Percentiles rank a stretch among this genome's conserved stretches.
Evolutionary conservation across 2,113 vertebrate genomes (phyloP).

Genomic region (Gorsachius goisagi): DNA sequence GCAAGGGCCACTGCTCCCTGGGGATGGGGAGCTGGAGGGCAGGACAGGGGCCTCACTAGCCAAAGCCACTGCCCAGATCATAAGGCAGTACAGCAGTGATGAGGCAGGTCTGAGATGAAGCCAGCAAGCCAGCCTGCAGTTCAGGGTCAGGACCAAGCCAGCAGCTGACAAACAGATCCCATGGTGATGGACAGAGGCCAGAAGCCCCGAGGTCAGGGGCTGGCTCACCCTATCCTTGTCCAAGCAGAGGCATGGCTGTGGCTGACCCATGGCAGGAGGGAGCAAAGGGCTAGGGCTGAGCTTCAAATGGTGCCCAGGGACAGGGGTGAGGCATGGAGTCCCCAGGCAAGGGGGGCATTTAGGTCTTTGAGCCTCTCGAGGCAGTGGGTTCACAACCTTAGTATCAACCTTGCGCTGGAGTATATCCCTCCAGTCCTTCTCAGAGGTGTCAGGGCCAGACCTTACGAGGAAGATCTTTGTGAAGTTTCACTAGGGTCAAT

Average conservation of each 20-base stretch:
- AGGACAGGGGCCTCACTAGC: not conserved
- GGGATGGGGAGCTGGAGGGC: rapidly evolving
- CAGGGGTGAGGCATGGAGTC: not conserved
- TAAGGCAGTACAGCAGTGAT: rapidly evolving
- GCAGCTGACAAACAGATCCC: not conserved
- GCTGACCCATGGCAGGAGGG: not conserved
- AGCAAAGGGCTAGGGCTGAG: not conserved
- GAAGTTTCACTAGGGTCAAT: not conserved
- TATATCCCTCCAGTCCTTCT: not conserved
- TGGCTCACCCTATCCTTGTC: not conserved
- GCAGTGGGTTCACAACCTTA: not conserved
- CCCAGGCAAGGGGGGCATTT: not conserved
- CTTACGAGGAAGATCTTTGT: not conserved
- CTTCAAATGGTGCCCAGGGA: not conserved
- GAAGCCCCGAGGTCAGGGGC: not conserved
- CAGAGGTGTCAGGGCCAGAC: not conserved
- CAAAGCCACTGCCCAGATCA: not conserved
- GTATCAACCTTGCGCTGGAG: not conserved
- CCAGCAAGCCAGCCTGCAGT: not conserved
- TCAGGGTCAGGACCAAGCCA: not conserved
- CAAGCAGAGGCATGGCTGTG: not conserved
- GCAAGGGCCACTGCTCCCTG: not conserved
- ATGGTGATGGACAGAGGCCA: not conserved
- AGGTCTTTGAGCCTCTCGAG: not conserved
- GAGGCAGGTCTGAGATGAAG: not conserved